phyloP scores from a whole-genome alignment of 2,888 invertebrate genomes.

The Mimachlamys varia region DNA sequence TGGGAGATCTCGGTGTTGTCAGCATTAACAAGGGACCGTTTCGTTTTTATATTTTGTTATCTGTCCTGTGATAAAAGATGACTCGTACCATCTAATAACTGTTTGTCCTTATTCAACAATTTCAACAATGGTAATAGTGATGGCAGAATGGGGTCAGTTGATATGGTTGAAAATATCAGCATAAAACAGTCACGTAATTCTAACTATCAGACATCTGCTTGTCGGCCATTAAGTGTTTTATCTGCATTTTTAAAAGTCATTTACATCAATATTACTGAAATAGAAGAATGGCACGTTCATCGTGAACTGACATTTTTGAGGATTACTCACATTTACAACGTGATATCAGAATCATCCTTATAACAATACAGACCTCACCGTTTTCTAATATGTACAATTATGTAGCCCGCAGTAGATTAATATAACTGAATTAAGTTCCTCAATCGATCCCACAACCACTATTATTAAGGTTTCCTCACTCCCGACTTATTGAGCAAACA shows the following conservation, averaged over 20 bases:
- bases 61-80: not conserved
- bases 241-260: not conserved
- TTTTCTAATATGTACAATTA: no score
- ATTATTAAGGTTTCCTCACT: no score
- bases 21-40: no score
- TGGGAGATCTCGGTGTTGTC: no score
- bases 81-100: not conserved
- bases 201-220: not conserved
- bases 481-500: no score
- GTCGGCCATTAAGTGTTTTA: not conserved
- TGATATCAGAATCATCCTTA: no score
- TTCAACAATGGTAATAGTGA: not conserved
- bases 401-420: no score
- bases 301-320: not conserved
- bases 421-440: no score
- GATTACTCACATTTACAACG: not conserved
- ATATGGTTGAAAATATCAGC: not conserved
- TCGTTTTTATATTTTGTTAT: not conserved
- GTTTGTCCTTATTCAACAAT: not conserved
- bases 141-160: not conserved
- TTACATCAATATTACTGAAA: not conserved
- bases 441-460: no score
- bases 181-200: not conserved
- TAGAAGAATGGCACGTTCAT: not conserved
- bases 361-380: no score